A percentile compares a stretch with the other conserved stretches of the same genome.
These are phyloP conservation scores for Philopotamus ludificatus DNA, from an alignment of 1,140 invertebrate species.

Conservation along the genomic window DNA sequence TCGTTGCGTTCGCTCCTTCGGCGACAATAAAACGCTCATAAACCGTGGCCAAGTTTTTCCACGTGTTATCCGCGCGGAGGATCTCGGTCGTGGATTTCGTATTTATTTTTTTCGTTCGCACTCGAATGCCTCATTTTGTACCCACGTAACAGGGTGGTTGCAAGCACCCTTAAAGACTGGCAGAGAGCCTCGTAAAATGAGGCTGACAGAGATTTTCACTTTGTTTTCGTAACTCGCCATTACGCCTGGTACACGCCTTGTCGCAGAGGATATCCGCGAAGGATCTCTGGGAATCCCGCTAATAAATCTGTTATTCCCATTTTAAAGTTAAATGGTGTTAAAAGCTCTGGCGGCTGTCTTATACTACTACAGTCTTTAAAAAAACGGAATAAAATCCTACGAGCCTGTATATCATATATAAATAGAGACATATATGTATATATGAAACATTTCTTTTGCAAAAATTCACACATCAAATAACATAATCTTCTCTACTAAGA, in stretches of 20 bases:
- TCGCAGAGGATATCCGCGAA: neutral
- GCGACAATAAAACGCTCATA: conserved; percentile 26
- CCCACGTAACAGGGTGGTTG: conserved; percentile 22
- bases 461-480: no score
- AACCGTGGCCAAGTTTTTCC: conserved; percentile 17
- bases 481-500: no score
- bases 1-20: neutral
- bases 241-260: neutral
- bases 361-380: no score
- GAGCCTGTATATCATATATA: no score
- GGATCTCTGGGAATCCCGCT: neutral
- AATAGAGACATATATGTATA: no score
- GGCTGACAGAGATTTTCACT: conserved; percentile 28
- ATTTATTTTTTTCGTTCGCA: conserved; percentile 24
- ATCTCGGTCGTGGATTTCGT: conserved; percentile 1
- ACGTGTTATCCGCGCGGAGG: conserved; percentile 19
- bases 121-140: conserved; percentile 22
- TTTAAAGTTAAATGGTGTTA: no score
- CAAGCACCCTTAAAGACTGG: conserved; percentile 24
- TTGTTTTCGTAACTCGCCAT: conserved; percentile 10
- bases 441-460: no score
- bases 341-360: no score
- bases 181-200: conserved; percentile 17
- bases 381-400: no score
- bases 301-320: neutral